Evolutionary conservation across 2,113 vertebrate genomes (phyloP).

Genomic region (Rhynchomys soricoides): DNA sequence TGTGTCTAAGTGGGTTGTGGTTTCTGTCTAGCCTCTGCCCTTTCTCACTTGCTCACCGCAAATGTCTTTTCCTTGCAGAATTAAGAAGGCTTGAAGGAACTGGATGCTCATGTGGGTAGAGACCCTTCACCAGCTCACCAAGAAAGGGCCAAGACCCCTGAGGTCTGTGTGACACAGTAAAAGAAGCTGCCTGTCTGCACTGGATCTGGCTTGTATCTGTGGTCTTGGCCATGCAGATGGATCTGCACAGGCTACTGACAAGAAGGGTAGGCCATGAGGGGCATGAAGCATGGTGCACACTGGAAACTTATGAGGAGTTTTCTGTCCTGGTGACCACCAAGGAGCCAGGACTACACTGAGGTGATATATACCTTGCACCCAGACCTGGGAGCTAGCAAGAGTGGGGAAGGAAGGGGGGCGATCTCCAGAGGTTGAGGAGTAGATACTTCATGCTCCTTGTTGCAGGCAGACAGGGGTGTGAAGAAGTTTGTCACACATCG

Average conservation of each 20-base stretch:
- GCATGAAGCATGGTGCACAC: rapidly evolving
- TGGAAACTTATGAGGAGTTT: neutral
- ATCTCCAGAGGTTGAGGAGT: neutral
- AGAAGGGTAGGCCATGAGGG: neutral
- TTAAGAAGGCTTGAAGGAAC: neutral
- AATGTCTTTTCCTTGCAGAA: neutral
- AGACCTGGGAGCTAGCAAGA: neutral
- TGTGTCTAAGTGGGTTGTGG: neutral
- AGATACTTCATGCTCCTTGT: neutral
- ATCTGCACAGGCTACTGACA: neutral
- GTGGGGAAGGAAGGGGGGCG: neutral
- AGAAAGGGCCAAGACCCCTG: neutral
- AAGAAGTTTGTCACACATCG: rapidly evolving
- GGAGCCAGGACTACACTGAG: neutral
- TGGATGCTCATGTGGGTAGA: neutral
- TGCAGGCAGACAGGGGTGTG: neutral
- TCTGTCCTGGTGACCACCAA: neutral
- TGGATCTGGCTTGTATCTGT: neutral
- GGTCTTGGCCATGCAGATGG: neutral
- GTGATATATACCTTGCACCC: no score
- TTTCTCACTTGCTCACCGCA: neutral
- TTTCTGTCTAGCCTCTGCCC: neutral
- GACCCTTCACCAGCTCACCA: neutral
- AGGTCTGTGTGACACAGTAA: rapidly evolving
- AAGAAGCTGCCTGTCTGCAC: neutral